These are phyloP conservation scores for Nomada ruficornis DNA, from an alignment of 2,888 invertebrate species.

Conservation along the genomic window DNA sequence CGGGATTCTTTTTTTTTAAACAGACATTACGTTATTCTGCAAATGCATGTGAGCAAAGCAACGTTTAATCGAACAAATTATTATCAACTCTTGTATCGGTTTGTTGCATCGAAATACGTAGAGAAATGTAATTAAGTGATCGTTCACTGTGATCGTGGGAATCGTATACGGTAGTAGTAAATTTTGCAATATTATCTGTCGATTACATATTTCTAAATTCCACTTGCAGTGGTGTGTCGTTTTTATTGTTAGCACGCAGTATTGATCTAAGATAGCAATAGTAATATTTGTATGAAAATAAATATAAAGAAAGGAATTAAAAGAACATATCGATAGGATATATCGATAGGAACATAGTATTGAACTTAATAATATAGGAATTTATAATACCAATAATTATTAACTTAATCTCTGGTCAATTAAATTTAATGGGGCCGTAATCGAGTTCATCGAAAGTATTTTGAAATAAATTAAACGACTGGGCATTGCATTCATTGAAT, in stretches of 20 bases:
- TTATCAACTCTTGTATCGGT: background rate
- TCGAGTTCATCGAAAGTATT: too few relatives aligned
- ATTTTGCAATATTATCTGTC: background rate
- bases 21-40: too few relatives aligned
- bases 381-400: background rate
- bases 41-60: background rate
- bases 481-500: background rate
- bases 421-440: background rate
- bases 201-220: too few relatives aligned
- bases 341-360: too few relatives aligned
- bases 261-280: too few relatives aligned
- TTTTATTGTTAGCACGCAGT: too few relatives aligned
- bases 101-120: background rate
- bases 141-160: background rate
- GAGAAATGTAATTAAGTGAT: constrained; percentile 7
- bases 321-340: too few relatives aligned
- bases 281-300: too few relatives aligned
- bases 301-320: too few relatives aligned
- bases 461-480: background rate
- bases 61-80: constrained; percentile 7
- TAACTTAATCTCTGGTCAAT: background rate
- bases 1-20: background rate
- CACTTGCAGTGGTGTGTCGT: too few relatives aligned
- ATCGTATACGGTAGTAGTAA: background rate
- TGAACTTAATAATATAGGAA: too few relatives aligned